Evolutionary conservation across 1,140 invertebrate species (phyloP), one percentile per base, ranked within the genome.

Genomic region (Trachymyrmex cornetzi): DNA sequence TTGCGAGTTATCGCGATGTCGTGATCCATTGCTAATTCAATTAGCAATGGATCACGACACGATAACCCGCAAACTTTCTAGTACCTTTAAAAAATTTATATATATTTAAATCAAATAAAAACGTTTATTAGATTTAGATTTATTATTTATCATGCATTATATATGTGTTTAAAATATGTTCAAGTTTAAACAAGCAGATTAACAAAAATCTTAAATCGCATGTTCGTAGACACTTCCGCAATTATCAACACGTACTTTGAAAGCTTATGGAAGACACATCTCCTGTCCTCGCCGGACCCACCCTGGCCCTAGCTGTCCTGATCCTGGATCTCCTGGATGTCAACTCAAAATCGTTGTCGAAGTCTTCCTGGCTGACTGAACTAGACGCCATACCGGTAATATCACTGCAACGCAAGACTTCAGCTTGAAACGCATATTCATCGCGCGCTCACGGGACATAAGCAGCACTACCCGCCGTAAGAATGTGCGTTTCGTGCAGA

Each of bases 311-410:
- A 2, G 96, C 95, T 3, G 95, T 96, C 67, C 96, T 94, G 69
- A 96, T 96, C 55, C 96, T 94, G 55, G 96, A 96, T 80, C 96
- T 92, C 12, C 96, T 94, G 19, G 95, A 95, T 16, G 94, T 95
- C 7, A 96, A 93, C 67, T 96, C 96, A 88, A 96, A 96, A 89
- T 97, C 97, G 90, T 95, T 95, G 55, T 97, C 96, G 71, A 96
- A 95, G 92, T 97, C 96, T 90, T 97, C 96, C 91, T 97, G 96
- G 90, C 96, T 97, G 24, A 97, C 96, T 14, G 96, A 97, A 90
- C 96, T 97, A 9, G 96, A 97, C 89, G 96, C 96, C 96, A 97
- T 97, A 61, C 93, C 91, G 82, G 92, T 91, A 55, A 93, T 88
- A 55, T 93, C 93, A 80, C 93, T 93, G 87, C 12, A 71, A 84